Base-by-base conservation (phyloP, 2,888 invertebrate genomes). In the Hetaerina titia region DNA sequence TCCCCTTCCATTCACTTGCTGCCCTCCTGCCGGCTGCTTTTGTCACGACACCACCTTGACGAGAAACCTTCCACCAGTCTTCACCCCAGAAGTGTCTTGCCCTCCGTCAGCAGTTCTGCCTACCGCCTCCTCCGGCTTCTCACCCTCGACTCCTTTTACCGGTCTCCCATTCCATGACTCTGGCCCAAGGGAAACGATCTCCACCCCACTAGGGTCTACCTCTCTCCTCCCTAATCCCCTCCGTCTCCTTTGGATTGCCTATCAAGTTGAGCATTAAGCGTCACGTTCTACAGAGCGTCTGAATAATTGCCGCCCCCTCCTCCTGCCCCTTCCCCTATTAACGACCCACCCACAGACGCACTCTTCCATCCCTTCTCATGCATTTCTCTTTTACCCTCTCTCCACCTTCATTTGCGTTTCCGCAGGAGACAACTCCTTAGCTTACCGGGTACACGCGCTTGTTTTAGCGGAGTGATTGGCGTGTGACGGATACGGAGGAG, bases 241-340 rank as follows among this genome's bases (percentile, higher is more conserved):
- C 19, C 58, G 9, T 31, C 25, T 88, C 58, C 57, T n/a, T 25
- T 15, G 45, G 63, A 90, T 90, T 45, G 15, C 92, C 92, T 19
- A 74, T 56, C 92, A 17, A 64, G 74, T 19, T 56, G 56, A 22
- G n/a, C 74, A 92, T 74, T 74, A 74, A 92, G 56, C 45, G 69
- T 64, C 92, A 17, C 64, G 69, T 56, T 45, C 69, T 31, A 69
- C 69, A 69, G 22, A 56, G n/a, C 31, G 69, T 13, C 0, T n/a
- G 69, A 64, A 56, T 92, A 92, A 92, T 74, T 92, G 56, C 31
- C 74, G 31, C 45, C 63, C 56, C 15, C n/a, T 11, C n/a, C 22
- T 81, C 31, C 81, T n/a, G 13, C 31, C n/a, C 89, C 2, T 45
- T 45, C 45, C 45, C 45, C 45, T 4, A 45, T 45, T 45, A 60